Percentiles rank a stretch among this genome's conserved stretches.
phyloP scores from a whole-genome alignment of 2,888 invertebrate genomes.

The Unio pictorum region DNA sequence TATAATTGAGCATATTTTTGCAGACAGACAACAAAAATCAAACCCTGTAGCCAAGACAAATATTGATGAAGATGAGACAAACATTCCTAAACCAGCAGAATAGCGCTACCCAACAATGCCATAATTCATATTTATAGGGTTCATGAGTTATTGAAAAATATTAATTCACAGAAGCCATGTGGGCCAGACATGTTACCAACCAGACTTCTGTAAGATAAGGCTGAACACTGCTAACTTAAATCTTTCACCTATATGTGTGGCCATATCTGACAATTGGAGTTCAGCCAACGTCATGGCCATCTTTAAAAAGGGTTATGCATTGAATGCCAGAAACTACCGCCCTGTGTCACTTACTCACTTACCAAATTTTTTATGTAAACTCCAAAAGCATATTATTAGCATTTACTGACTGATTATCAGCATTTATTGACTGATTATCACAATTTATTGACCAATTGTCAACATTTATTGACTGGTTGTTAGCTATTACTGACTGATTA shows the following conservation, averaged over 20 bases:
- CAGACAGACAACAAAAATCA: too few relatives aligned
- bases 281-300: neutral
- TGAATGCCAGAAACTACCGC: too few relatives aligned
- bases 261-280: neutral
- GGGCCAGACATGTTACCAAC: conserved; percentile 2
- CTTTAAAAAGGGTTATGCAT: neutral
- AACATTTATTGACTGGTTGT: too few relatives aligned
- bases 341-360: too few relatives aligned
- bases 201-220: neutral
- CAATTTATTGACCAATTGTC: too few relatives aligned
- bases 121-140: neutral
- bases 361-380: too few relatives aligned
- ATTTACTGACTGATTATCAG: too few relatives aligned
- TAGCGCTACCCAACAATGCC: neutral
- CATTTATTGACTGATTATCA: neutral
- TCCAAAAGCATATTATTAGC: neutral
- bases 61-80: conserved; percentile 2
- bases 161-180: conserved; percentile 1
- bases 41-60: too few relatives aligned
- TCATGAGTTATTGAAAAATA: neutral
- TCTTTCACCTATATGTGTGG: neutral
- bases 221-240: neutral
- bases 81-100: neutral
- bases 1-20: too few relatives aligned
- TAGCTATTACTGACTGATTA: too few relatives aligned